Conservation (phyloP, 2,797 vertebrate genomes). For the Muscicapa comitata region DNA sequence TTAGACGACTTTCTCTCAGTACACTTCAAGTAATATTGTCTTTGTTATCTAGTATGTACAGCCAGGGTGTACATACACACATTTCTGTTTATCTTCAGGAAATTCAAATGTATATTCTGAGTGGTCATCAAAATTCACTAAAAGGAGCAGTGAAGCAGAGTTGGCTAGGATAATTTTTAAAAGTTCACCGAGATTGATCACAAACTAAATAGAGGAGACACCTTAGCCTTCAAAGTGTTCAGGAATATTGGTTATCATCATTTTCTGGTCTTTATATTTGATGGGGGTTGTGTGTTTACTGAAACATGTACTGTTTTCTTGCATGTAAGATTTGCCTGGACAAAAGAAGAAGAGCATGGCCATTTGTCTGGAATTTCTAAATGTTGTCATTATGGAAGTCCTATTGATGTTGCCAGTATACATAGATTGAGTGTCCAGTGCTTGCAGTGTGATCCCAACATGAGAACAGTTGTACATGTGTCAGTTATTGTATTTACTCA, state of each 20-base stretch:
- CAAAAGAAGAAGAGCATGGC: not conserved
- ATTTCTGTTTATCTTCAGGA: not conserved
- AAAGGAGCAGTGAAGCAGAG: not conserved
- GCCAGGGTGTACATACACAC: too few species aligned
- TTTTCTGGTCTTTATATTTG: not conserved
- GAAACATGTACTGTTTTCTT: not conserved
- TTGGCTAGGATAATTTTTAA: not conserved
- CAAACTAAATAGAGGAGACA: not conserved
- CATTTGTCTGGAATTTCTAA: not conserved
- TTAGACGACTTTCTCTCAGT: not conserved
- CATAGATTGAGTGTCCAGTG: not conserved
- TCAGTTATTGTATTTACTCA: not conserved
- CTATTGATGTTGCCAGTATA: not conserved
- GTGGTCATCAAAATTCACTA: not conserved
- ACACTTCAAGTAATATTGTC: not conserved
- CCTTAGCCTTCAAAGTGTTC: not conserved
- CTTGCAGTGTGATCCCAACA: not conserved
- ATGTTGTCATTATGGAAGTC: not conserved
- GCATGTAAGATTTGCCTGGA: not conserved
- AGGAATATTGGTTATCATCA: not conserved
- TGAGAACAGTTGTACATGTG: not conserved
- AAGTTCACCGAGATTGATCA: not conserved
- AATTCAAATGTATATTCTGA: not conserved
- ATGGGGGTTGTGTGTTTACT: not conserved
- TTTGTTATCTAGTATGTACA: not conserved